A percentile compares a stretch with the other conserved stretches of the same genome.
Conservation (phyloP, 2,888 invertebrate genomes). For the Rugalucina vietnamica region DNA sequence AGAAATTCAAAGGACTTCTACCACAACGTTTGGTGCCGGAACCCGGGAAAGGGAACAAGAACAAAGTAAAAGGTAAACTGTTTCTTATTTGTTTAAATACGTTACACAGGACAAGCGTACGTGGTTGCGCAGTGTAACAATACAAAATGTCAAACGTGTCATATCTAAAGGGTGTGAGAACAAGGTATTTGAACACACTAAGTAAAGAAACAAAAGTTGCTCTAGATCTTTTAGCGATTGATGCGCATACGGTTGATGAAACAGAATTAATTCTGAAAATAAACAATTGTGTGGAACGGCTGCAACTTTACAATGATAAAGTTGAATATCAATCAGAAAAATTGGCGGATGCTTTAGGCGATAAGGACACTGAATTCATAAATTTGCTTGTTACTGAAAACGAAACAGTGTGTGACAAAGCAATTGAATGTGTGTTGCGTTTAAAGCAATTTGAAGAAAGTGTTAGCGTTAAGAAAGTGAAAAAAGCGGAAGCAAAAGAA, state of each 20-base stretch:
- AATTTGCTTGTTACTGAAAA: background rate
- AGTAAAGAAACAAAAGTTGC: background rate
- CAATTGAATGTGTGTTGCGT: background rate
- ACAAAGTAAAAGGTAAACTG: background rate
- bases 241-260: background rate
- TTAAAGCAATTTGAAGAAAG: background rate
- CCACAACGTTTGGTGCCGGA: background rate
- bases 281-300: background rate
- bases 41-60: background rate
- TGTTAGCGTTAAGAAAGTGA: background rate
- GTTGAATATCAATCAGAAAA: constrained; percentile 17
- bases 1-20: no score
- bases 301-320: background rate
- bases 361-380: background rate
- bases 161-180: background rate
- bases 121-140: background rate
- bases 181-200: background rate
- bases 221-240: background rate
- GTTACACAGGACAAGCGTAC: background rate
- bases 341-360: constrained; percentile 13
- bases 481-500: background rate
- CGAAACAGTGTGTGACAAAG: background rate
- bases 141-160: background rate
- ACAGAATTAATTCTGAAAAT: background rate
- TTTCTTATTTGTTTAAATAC: background rate